Evolutionary conservation across 1,140 invertebrate species (phyloP), one percentile per base, ranked within the genome.

Genomic region (Drosophila asahinai): DNA sequence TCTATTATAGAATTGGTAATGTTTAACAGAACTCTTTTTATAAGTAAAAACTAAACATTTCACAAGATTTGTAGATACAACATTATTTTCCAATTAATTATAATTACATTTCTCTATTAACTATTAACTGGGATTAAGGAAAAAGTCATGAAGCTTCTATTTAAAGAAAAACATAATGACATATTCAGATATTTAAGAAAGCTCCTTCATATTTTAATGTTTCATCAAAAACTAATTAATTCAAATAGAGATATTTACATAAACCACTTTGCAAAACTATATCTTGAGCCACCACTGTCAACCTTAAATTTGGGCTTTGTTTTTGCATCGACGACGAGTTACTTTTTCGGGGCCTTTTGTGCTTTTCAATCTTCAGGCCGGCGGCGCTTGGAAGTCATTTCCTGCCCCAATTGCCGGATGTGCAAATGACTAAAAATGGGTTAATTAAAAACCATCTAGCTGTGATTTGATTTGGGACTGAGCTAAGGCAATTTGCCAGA

Each of bases 331-430:
- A 25, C 49, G 68, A 19, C 30, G 22, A 48, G 49, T 61, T 70
- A 70, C 49, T 49, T 78, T 77, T 77, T 57, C 14, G 19, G 54
- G 52, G 47, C 15, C 22, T 40, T 51, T 73, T 52, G 55, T 36
- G 38, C 27, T 58, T 49, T 77, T 61, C 63, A 84, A 61, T 76
- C 70, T 70, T 71, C 19, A 55, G 65, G 27, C 52, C 42, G 64
- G 51, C 61, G 64, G 57, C 61, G 61, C 55, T 70, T 64, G 59
- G 54, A 55, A 49, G 66, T 76, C 74, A 90, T 90, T 89, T 89
- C 84, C 86, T 81, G 78, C 49, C 80, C 59, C 59, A 83, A 89
- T 78, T 58, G 67, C 84, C 84, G 84, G 84, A 89, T 89, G 87
- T 58, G 67, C 74, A 81, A 84, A 89, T 81, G 73, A 81, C 73